A percentile compares a stretch with the other conserved stretches of the same genome.
Evolutionary conservation across 2,113 vertebrate species (phyloP).

Genomic region (Poeciliopsis prolifica): DNA sequence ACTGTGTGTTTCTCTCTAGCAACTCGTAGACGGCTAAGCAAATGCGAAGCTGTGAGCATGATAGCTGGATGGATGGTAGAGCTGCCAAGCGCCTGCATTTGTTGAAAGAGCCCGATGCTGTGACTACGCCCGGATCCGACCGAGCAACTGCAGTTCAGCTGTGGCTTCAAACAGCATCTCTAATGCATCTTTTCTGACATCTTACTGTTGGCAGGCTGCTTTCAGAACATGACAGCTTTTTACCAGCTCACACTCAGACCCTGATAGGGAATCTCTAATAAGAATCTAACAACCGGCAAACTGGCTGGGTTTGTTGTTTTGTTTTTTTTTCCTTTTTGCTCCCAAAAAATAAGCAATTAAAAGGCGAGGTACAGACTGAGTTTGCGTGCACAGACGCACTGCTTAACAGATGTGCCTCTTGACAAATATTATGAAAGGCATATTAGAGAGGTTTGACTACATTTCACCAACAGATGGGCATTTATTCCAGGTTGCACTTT

Average conservation of each 20-base stretch:
- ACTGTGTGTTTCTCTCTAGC: not conserved
- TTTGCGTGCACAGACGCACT: no score
- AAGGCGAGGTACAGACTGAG: not conserved
- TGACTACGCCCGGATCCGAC: not conserved
- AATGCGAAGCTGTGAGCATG: not conserved
- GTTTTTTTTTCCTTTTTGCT: no score
- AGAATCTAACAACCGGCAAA: not conserved
- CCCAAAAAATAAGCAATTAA: not conserved
- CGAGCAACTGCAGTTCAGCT: not conserved
- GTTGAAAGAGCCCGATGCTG: not conserved
- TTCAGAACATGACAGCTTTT: not conserved
- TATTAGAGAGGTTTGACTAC: no score
- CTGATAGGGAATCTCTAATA: not conserved
- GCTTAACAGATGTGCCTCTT: no score
- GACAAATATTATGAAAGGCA: no score
- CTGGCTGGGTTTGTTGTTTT: not conserved
- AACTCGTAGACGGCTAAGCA: slow-evolving; percentile 2
- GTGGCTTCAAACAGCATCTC: not conserved
- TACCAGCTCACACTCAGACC: not conserved
- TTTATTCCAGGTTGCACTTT: no score
- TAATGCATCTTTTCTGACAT: slow-evolving; percentile 1
- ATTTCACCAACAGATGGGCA: no score
- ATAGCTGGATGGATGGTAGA: not conserved
- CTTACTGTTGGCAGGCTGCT: not conserved
- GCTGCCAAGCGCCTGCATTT: not conserved